Conservation (phyloP, 2,888 invertebrate genomes). For the Chorisops tibialis region DNA sequence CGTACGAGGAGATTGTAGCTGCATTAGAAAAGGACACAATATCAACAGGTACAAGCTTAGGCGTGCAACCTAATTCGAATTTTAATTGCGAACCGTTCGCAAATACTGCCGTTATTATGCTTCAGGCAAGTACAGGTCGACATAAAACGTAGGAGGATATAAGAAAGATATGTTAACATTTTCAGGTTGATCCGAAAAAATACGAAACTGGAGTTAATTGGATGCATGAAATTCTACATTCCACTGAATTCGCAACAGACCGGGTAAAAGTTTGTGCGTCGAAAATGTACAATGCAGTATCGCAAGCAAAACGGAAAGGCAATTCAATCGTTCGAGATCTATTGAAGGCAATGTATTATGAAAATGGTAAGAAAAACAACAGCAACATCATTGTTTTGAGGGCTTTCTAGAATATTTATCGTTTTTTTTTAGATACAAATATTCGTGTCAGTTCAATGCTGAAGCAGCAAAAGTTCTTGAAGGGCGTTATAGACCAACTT, state of each 20-base stretch:
- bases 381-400: too few relatives aligned
- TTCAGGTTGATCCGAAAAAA: conserved; percentile 65
- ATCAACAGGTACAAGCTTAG: conserved; percentile 60
- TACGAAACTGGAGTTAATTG: conserved; percentile 72
- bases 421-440: conserved; percentile 62
- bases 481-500: conserved; percentile 61
- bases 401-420: conserved; percentile 6
- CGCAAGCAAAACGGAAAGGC: conserved; percentile 71
- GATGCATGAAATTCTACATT: conserved; percentile 71
- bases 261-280: conserved; percentile 73
- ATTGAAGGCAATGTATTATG: conserved; percentile 60
- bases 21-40: conserved; percentile 74
- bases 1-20: conserved; percentile 71
- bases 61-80: conserved; percentile 56
- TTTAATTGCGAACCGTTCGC: conserved; percentile 74
- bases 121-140: conserved; percentile 57
- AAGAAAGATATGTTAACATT: too few relatives aligned
- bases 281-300: conserved; percentile 77
- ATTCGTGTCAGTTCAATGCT: conserved; percentile 67
- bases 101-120: conserved; percentile 61
- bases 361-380: conserved; percentile 51
- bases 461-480: conserved; percentile 73
- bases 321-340: conserved; percentile 63
- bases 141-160: too few relatives aligned
- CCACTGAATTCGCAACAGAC: conserved; percentile 68